Evolutionary conservation across 2,113 vertebrate genomes (phyloP).

Genomic region (Indicator maculatus): DNA sequence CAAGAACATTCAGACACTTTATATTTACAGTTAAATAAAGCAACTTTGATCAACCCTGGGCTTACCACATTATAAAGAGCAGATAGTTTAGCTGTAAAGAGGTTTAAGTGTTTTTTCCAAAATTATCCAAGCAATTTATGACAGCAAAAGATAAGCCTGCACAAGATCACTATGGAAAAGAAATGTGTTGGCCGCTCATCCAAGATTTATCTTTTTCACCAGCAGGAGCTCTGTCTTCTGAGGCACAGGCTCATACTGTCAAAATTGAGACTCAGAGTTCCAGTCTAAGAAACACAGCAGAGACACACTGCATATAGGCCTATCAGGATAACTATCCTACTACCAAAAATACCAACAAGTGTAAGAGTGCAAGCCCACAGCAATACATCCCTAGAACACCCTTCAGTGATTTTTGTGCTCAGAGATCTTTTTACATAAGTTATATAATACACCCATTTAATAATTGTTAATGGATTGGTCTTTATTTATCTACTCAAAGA

Average conservation of each 20-base stretch:
- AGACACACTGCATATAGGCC: not conserved
- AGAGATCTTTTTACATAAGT: not conserved
- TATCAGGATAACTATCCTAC: not conserved
- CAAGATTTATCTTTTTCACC: not conserved
- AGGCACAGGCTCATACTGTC: not conserved
- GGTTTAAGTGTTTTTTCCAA: not conserved
- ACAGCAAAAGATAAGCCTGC: not conserved
- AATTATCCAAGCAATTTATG: not conserved
- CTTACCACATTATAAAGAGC: not conserved
- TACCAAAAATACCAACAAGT: not conserved
- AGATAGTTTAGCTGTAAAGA: not conserved
- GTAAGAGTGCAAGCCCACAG: not conserved
- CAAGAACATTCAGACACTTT: not conserved
- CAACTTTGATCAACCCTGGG: not conserved
- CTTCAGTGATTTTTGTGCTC: not conserved
- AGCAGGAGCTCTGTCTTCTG: not conserved
- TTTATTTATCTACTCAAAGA: not conserved
- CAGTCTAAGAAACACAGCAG: not conserved
- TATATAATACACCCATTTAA: not conserved
- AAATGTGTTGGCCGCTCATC: not conserved
- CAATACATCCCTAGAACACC: not conserved
- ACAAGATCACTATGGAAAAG: not conserved
- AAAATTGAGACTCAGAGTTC: not conserved
- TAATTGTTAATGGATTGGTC: not conserved
- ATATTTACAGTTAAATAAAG: not conserved